These are phyloP conservation scores for Rhagonycha lutea DNA, from an alignment of 2,888 invertebrate species.

Conservation along the genomic window DNA sequence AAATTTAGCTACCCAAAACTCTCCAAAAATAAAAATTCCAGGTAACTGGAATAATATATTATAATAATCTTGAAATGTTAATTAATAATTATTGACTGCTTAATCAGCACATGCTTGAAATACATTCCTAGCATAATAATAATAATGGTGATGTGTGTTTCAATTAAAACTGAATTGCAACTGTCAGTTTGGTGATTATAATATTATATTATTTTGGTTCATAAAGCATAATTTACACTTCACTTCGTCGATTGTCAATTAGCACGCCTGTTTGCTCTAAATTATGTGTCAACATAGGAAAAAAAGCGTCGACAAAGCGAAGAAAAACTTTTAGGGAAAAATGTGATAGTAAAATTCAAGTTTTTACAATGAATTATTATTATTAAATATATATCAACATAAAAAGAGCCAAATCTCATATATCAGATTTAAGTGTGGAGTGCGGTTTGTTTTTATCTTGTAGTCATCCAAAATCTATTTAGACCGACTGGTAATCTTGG, in stretches of 20 bases:
- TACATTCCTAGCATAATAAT: not conserved
- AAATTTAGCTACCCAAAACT: too few relatives aligned
- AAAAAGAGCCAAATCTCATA: conserved; percentile 16
- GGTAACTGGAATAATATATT: too few relatives aligned
- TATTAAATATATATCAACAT: not conserved
- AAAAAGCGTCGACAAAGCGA: not conserved
- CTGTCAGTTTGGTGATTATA: not conserved
- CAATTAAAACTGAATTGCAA: not conserved
- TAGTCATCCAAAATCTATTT: conserved; percentile 29
- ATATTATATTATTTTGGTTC: not conserved
- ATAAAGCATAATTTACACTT: not conserved
- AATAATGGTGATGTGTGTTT: not conserved
- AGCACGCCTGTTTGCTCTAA: not conserved
- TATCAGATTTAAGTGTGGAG: conserved; percentile 18
- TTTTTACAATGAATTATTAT: not conserved
- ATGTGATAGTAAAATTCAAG: not conserved
- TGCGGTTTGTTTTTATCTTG: conserved; percentile 17
- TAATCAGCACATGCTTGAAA: not conserved
- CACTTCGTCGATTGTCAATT: not conserved
- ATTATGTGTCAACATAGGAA: not conserved
- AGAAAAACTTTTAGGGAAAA: not conserved
- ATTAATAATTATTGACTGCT: not conserved
- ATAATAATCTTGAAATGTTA: too few relatives aligned
- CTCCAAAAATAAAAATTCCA: too few relatives aligned
- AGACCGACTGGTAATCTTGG: conserved; percentile 24